A percentile compares a stretch with the other conserved stretches of the same genome.
Evolutionary conservation across 2,113 vertebrate genomes (phyloP).

Genomic region (Heterotilapia buettikoferi): DNA sequence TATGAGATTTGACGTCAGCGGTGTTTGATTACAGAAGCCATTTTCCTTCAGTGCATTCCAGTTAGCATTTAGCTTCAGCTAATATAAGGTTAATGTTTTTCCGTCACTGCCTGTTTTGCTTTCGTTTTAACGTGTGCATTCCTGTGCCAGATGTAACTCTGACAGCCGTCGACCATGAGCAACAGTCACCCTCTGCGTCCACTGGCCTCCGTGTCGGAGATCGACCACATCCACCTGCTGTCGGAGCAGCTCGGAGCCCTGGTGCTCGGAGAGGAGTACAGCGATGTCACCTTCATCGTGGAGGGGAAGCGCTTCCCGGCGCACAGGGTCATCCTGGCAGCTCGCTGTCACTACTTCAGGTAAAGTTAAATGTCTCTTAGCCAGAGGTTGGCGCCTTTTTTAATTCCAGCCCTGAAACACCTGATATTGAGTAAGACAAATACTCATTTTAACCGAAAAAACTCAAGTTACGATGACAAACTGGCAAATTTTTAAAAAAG

Average conservation of each 20-base stretch:
- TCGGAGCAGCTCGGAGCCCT: conserved; percentile 95
- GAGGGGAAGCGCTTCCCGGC: conserved; percentile 94
- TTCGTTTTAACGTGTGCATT: neutral
- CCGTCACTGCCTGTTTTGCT: neutral
- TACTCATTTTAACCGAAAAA: neutral
- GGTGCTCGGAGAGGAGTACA: conserved; percentile 91
- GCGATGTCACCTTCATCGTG: conserved; percentile 95
- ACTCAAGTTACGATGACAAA: neutral
- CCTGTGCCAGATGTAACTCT: conserved; percentile 59
- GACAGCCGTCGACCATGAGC: conserved; percentile 81
- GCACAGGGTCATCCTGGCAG: conserved; percentile 93
- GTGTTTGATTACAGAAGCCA: neutral
- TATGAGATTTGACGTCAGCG: neutral
- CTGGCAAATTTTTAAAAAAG: neutral
- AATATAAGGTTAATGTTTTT: neutral
- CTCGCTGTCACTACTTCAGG: conserved; percentile 97
- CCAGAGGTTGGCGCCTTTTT: neutral
- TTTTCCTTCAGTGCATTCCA: too few species aligned
- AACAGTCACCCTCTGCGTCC: conserved; percentile 92
- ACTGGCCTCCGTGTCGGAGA: conserved; percentile 88
- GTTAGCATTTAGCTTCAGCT: conserved; percentile 25
- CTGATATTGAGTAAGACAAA: neutral
- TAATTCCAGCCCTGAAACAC: neutral
- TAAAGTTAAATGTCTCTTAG: conserved; percentile 11
- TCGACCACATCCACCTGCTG: conserved; percentile 95